Evolutionary conservation across 1,140 invertebrate genomes (phyloP).

Genomic region (Globodera ellingtonae): DNA sequence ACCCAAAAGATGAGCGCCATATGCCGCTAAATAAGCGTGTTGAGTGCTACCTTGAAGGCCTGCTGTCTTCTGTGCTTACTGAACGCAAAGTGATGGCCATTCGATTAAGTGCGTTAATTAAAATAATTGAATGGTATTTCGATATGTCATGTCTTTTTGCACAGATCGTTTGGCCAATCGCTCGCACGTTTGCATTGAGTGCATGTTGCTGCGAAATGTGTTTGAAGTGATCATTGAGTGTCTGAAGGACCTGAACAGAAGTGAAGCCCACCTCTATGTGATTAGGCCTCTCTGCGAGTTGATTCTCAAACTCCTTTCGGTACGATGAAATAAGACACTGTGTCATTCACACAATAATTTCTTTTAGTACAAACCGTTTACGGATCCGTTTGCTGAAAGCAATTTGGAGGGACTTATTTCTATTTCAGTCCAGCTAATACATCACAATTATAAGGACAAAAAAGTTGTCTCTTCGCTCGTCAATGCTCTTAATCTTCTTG

Average conservation of each 20-base stretch:
- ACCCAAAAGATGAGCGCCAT: conserved; percentile 26
- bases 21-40: conserved; percentile 23
- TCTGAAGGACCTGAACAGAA: conserved; percentile 20
- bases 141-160: background rate
- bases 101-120: conserved; percentile 9
- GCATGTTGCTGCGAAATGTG: conserved; percentile 4
- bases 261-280: conserved; percentile 28
- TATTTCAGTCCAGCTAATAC: conserved; percentile 16
- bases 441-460: conserved; percentile 24
- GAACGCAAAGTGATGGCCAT: conserved; percentile 30
- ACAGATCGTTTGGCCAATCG: conserved; percentile 25
- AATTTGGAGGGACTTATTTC: conserved; percentile 20
- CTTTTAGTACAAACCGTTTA: conserved; percentile 25
- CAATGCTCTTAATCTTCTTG: conserved; percentile 6
- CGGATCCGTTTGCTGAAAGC: background rate
- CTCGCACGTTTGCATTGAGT: conserved; percentile 29
- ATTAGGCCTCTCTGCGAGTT: conserved; percentile 22
- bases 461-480: conserved; percentile 2
- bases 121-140: background rate
- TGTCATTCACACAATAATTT: background rate
- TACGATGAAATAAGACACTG: background rate
- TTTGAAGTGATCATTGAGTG: conserved; percentile 12
- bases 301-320: conserved; percentile 25
- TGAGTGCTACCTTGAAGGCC: conserved; percentile 5
- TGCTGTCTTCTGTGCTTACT: conserved; percentile 22